phyloP scores from a whole-genome alignment of 2,113 vertebrate species.

The Tenebrosternarchus preto region DNA sequence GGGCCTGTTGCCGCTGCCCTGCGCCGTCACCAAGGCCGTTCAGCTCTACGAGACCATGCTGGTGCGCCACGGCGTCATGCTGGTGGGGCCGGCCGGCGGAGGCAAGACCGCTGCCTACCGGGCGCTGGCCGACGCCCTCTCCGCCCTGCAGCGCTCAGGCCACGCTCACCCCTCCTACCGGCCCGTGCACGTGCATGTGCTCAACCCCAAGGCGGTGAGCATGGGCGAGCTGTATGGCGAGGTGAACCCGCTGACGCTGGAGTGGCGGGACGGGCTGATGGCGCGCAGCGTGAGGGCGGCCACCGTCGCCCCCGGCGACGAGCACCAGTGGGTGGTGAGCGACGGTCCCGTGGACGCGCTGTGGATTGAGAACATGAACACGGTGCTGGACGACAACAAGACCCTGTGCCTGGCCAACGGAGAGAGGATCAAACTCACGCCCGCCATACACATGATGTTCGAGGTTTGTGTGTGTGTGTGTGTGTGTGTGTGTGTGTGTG shows the following conservation, averaged over 20 bases:
- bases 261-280: conserved; percentile 90
- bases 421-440: conserved; percentile 85
- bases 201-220: conserved; percentile 88
- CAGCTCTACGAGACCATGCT: conserved; percentile 89
- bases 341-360: conserved; percentile 87
- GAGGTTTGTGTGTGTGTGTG: conserved; percentile 71
- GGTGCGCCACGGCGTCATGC: conserved; percentile 87
- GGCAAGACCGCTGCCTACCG: conserved; percentile 85
- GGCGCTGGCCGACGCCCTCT: conserved; percentile 77
- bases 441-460: conserved; percentile 86
- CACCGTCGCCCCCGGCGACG: conserved; percentile 73
- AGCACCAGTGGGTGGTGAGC: conserved; percentile 86
- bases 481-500: not conserved
- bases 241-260: conserved; percentile 81
- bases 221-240: conserved; percentile 90
- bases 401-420: conserved; percentile 90
- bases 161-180: conserved; percentile 75
- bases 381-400: conserved; percentile 89
- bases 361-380: conserved; percentile 95
- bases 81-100: conserved; percentile 84
- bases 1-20: conserved; percentile 76
- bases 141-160: conserved; percentile 67
- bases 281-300: conserved; percentile 82
- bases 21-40: conserved; percentile 84
- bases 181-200: conserved; percentile 79